Evolutionary conservation across 2,113 vertebrate species (phyloP).

Genomic region (Lanius ludovicianus): DNA sequence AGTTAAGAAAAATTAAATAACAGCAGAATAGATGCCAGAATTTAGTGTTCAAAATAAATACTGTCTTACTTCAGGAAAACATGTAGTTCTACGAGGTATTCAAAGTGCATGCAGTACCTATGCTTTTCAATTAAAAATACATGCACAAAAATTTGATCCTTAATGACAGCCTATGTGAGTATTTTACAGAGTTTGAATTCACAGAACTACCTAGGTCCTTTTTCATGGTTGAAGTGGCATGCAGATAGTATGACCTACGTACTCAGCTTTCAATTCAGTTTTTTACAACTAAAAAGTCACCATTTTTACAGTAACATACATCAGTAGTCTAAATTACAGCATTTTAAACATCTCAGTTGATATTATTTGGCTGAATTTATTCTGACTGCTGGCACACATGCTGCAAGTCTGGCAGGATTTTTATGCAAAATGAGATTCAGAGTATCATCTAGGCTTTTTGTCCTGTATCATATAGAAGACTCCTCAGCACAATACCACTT

Average conservation of each 20-base stretch:
- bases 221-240: not conserved
- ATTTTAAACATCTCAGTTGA: not conserved
- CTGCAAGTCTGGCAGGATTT: not conserved
- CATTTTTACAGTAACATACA: not conserved
- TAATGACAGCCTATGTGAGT: not conserved
- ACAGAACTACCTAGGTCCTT: not conserved
- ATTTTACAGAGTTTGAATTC: not conserved
- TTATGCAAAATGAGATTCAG: conserved; percentile 7
- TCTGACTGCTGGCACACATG: not conserved
- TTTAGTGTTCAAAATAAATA: not conserved
- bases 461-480: not conserved
- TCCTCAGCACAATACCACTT: not conserved
- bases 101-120: not conserved
- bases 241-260: not conserved
- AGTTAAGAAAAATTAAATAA: not conserved
- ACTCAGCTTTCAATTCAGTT: not conserved
- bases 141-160: not conserved
- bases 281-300: not conserved
- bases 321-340: not conserved
- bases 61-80: not conserved
- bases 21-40: not conserved
- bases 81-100: not conserved
- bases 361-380: not conserved
- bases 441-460: not conserved
- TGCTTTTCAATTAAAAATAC: not conserved